A percentile compares a stretch with the other conserved stretches of the same genome.
These are phyloP conservation scores for Hypsibius dujardini DNA, from an alignment of 1,140 invertebrate species.

Conservation along the genomic window DNA sequence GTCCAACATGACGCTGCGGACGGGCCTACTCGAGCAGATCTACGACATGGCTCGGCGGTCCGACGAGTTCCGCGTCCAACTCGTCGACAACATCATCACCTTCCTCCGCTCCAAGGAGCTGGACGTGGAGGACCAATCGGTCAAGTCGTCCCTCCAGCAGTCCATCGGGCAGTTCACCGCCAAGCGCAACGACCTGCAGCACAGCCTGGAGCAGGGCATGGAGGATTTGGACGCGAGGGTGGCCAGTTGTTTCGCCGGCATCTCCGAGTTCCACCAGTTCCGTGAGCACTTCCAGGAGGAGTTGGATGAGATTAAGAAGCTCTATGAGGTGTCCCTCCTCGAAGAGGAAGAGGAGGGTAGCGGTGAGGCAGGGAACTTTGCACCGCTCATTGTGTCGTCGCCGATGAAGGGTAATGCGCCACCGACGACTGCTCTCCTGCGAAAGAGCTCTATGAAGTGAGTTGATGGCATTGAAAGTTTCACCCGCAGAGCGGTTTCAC, in stretches of 20 bases:
- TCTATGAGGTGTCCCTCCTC: background rate
- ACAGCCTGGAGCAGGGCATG: background rate
- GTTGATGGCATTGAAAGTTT: too few species aligned
- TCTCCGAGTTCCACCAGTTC: background rate
- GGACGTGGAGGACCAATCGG: background rate
- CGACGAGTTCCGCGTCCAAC: background rate
- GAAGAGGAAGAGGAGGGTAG: too few species aligned
- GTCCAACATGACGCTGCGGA: background rate
- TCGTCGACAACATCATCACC: background rate
- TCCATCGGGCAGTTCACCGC: background rate
- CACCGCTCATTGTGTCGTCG: background rate
- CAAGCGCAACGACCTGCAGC: background rate
- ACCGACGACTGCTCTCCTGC: too few species aligned
- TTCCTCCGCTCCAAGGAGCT: background rate
- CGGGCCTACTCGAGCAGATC: background rate
- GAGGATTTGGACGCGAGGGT: background rate
- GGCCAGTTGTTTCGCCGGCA: background rate
- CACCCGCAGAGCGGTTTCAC: too few species aligned
- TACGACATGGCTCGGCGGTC: background rate
- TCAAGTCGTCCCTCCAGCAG: background rate
- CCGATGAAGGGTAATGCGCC: background rate
- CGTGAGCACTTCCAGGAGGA: constrained; percentile 1
- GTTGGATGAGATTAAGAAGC: constrained; percentile 1
- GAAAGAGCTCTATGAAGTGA: too few species aligned
- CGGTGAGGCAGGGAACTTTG: background rate